Conservation (phyloP, 2,888 invertebrate genomes). For the Strigamia crassipes region DNA sequence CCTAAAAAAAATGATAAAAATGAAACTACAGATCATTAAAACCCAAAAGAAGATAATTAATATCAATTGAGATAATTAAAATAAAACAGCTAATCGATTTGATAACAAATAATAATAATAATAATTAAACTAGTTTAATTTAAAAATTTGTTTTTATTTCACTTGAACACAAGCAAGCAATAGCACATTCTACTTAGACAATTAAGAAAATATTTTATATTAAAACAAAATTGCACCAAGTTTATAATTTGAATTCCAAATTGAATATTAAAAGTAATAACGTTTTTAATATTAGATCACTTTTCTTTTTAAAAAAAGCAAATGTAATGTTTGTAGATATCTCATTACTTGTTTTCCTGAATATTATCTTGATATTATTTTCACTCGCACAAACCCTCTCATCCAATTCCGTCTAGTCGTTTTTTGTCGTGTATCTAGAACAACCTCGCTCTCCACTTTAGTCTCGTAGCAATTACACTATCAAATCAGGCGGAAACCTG, state of each 20-base stretch:
- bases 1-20: constrained; percentile 22
- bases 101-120: background rate
- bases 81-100: background rate
- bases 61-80: constrained; percentile 37
- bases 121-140: background rate
- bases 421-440: constrained; percentile 15
- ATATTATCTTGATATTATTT: background rate
- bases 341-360: background rate
- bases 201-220: no score
- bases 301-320: no score
- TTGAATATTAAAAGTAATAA: no score
- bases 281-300: no score
- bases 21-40: constrained; percentile 27
- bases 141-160: background rate
- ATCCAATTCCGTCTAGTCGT: constrained; percentile 27
- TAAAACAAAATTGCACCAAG: no score
- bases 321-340: background rate
- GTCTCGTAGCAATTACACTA: constrained; percentile 38
- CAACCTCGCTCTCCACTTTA: constrained; percentile 21
- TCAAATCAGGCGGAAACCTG: constrained; percentile 34
- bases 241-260: no score
- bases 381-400: background rate
- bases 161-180: no score
- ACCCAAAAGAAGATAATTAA: constrained; percentile 14
- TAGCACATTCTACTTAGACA: no score